Base-by-base conservation (phyloP, 2,113 vertebrate genomes). In the Henicopernis longicauda region DNA sequence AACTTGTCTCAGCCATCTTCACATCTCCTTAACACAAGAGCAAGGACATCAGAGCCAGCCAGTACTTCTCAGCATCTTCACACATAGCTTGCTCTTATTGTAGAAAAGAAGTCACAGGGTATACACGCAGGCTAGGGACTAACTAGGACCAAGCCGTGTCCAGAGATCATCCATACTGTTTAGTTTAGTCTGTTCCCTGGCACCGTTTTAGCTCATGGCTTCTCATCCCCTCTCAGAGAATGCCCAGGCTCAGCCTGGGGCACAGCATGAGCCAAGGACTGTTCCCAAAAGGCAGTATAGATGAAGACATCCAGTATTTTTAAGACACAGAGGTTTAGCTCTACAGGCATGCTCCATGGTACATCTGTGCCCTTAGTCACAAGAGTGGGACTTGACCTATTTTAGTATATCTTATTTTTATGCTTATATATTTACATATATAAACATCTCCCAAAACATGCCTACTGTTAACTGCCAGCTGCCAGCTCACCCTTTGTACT, bases 361-460 rank as follows among this genome's bases (percentile, higher is more conserved):
- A 67, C 11, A 10, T 25, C 36, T 57, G 16, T 42, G n/a, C 3
- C 9, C 44, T 69, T 0, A 0, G 13, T 42, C 17, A 77, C 57
- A 65, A 45, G 38, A 76, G 63, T 40, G 31, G 14, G 6, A 61
- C 14, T 29, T 57, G 58, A 77, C 5, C 5, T 57, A 32, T 62
- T 79, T 67, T 47, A 38, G 61, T 69, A 20, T 12, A 82, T 31
- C 23, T 11, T 55, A n/a, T 22, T 78, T 89, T 61, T 38, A 58
- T 74, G 15, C 70, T 65, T 65, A 17, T 54, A 13, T 71, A 42
- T 44, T 16, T 57, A 32, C 3, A 18, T 14, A 21, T 2, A 36
- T 21, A 52, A 69, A 49, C 16, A 25, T 9, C 1, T 72, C 32
- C 12, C 19, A 25, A 62, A 79, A 61, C 9, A 29, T 0, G 0